Evolutionary conservation across 2,797 vertebrate species (phyloP).

Genomic region (Falco berigora): DNA sequence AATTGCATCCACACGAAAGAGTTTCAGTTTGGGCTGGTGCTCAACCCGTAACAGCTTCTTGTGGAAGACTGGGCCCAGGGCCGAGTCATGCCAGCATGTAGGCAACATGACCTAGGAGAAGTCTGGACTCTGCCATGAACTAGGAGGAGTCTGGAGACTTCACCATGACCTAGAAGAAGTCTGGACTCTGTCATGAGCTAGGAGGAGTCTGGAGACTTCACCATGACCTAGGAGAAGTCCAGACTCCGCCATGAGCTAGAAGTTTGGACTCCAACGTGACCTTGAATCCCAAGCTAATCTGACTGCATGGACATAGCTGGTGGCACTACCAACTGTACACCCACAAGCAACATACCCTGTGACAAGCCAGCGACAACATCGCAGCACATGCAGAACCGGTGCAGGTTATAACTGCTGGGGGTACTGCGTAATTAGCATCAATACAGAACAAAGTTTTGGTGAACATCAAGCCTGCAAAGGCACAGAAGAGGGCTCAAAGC

Average conservation of each 20-base stretch:
- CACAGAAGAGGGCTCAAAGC: neutral
- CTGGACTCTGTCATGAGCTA: neutral
- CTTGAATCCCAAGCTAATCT: neutral
- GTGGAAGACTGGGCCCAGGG: neutral
- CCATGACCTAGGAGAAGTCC: too few relatives aligned
- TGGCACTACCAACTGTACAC: neutral
- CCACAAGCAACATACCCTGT: neutral
- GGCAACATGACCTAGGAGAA: neutral
- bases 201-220: too few relatives aligned
- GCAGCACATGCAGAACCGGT: accelerated
- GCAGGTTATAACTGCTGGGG: neutral
- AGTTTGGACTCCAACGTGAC: neutral
- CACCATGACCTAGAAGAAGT: neutral
- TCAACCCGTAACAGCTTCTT: neutral
- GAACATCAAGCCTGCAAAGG: neutral
- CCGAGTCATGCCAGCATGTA: neutral
- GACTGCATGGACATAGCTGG: neutral
- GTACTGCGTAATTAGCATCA: neutral
- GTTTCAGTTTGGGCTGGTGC: neutral
- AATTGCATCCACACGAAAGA: neutral
- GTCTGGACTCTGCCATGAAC: neutral
- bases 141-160: too few relatives aligned
- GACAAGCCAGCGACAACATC: neutral
- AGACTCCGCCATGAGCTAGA: neutral
- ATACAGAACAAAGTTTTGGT: neutral